Evolutionary conservation across 2,113 vertebrate genomes (phyloP).

Genomic region (Hippolais icterina): DNA sequence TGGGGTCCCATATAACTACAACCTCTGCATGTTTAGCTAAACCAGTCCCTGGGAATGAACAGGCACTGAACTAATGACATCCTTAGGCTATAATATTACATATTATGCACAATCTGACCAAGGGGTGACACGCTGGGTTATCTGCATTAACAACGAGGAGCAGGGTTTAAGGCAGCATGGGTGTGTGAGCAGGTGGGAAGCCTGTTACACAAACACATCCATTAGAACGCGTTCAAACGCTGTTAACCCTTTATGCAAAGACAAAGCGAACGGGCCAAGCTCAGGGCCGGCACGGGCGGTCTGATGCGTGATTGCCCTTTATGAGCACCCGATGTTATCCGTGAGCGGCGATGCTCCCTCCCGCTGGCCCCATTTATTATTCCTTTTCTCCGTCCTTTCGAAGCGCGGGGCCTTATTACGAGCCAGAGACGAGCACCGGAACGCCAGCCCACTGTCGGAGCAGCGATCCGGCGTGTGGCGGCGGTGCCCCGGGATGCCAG

Average conservation of each 20-base stretch:
- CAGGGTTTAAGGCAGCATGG: fast-evolving
- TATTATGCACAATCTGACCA: neutral
- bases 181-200: neutral
- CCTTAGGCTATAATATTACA: too few species aligned
- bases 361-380: too few species aligned
- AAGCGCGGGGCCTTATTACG: fast-evolving
- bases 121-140: fast-evolving
- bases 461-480: fast-evolving
- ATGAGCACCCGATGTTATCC: fast-evolving
- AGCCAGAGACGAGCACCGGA: fast-evolving
- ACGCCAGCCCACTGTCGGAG: neutral
- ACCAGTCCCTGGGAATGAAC: neutral
- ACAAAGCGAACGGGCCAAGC: fast-evolving
- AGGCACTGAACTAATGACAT: too few species aligned
- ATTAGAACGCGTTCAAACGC: neutral
- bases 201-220: neutral
- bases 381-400: neutral
- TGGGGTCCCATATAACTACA: neutral
- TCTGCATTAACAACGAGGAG: neutral
- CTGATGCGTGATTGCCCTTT: fast-evolving
- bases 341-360: neutral
- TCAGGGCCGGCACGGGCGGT: neutral
- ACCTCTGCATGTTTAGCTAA: neutral
- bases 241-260: neutral
- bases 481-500: fast-evolving